phyloP scores from a whole-genome alignment of 2,113 vertebrate species.

The Ornithorhynchus anatinus region DNA sequence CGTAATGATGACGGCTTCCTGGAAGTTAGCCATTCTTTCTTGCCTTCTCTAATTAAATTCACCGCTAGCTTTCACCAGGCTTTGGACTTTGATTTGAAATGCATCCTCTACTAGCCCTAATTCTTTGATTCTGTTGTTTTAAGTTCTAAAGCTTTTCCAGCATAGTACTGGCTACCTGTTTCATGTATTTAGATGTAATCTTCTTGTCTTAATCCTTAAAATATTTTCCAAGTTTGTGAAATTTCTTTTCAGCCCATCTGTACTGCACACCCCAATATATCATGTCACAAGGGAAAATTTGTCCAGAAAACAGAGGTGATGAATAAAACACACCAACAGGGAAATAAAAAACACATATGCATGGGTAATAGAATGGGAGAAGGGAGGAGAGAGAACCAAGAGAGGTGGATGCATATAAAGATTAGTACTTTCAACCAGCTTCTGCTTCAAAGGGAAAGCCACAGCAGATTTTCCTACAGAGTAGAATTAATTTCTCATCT shows the following conservation, averaged over 20 bases:
- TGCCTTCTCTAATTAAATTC: background rate
- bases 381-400: background rate
- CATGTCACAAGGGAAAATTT: constrained; percentile 47
- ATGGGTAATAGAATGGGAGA: constrained; percentile 9
- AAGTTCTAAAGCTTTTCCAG: background rate
- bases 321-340: constrained; percentile 21
- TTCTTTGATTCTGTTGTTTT: background rate
- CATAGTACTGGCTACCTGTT: background rate
- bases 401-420: constrained; percentile 9
- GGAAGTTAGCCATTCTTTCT: too few species aligned
- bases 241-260: constrained; percentile 11
- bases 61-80: background rate
- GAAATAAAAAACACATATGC: constrained; percentile 39
- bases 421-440: constrained; percentile 22
- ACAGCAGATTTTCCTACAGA: constrained; percentile 8
- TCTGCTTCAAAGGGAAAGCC: constrained; percentile 14
- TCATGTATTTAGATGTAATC: background rate
- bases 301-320: constrained; percentile 32
- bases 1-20: too few species aligned
- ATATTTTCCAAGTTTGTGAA: constrained; percentile 2
- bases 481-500: constrained; percentile 31
- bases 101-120: too few species aligned
- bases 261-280: constrained; percentile 35
- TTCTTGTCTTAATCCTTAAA: constrained; percentile 9
- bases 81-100: background rate